These are phyloP conservation scores for Carterocephalus palaemon DNA, from an alignment of 2,888 invertebrate species.

Conservation along the genomic window DNA sequence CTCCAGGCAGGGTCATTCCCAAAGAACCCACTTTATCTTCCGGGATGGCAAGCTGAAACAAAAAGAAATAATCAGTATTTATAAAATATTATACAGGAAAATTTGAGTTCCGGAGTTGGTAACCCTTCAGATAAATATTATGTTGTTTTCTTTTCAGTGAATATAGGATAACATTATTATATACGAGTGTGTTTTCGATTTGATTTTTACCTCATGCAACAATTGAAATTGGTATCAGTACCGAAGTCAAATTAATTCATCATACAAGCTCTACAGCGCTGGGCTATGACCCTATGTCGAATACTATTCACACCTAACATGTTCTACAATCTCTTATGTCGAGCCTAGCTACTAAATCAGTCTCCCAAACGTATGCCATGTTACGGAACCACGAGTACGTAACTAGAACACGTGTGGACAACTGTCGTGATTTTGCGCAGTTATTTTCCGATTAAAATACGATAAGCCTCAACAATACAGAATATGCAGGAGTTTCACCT, in stretches of 20 bases:
- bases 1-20: conserved; percentile 82
- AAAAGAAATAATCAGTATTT: conserved; percentile 13
- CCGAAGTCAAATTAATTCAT: too few relatives aligned
- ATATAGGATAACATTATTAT: too few relatives aligned
- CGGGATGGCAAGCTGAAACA: conserved; percentile 79
- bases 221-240: too few relatives aligned
- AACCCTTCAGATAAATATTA: too few relatives aligned
- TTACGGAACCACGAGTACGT: conserved; percentile 2
- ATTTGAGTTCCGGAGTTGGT: too few relatives aligned
- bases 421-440: conserved; percentile 1
- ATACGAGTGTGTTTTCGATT: too few relatives aligned
- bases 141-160: too few relatives aligned
- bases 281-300: not conserved
- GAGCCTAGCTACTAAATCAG: conserved; percentile 13
- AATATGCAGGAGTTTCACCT: conserved; percentile 21
- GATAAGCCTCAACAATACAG: conserved; percentile 3
- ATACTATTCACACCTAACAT: conserved; percentile 3
- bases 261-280: too few relatives aligned
- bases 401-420: conserved; percentile 3
- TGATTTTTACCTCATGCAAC: too few relatives aligned
- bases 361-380: not conserved
- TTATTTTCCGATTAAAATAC: conserved; percentile 2
- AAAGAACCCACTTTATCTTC: conserved; percentile 69
- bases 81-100: too few relatives aligned
- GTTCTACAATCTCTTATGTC: conserved; percentile 17